These are phyloP conservation scores for Parnassius orleans DNA, from an alignment of 2,888 invertebrate genomes.

Conservation along the genomic window DNA sequence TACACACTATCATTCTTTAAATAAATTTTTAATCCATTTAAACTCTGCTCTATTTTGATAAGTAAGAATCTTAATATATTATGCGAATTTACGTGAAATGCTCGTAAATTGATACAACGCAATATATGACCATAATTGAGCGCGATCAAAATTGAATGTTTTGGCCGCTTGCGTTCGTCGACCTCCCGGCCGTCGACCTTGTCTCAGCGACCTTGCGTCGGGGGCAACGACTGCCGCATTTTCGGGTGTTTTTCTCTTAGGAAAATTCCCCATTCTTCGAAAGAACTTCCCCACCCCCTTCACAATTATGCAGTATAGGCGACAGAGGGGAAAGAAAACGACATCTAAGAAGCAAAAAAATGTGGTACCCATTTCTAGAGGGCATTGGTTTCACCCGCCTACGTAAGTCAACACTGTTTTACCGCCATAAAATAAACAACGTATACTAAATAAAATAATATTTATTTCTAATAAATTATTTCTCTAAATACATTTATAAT, in stretches of 20 bases:
- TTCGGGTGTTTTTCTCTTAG: slow-evolving; percentile 71
- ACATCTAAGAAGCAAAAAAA: slow-evolving; percentile 34
- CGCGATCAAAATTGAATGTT: slow-evolving; percentile 40
- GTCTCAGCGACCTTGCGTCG: slow-evolving; percentile 60
- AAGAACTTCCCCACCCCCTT: slow-evolving; percentile 43
- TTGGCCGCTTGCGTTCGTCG: slow-evolving; percentile 46
- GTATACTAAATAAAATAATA: too few species aligned
- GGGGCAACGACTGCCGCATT: slow-evolving; percentile 61
- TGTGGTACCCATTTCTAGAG: slow-evolving; percentile 42
- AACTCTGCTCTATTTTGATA: not conserved
- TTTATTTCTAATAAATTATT: too few species aligned
- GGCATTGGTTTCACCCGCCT: slow-evolving; percentile 62
- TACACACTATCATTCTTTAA: too few species aligned
- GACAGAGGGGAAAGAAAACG: slow-evolving; percentile 13
- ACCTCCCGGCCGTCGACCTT: slow-evolving; percentile 61
- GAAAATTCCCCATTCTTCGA: slow-evolving; percentile 57
- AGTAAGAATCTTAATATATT: slow-evolving; percentile 8
- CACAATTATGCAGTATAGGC: slow-evolving; percentile 2
- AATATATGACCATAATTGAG: slow-evolving; percentile 20
- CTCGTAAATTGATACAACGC: slow-evolving; percentile 14
- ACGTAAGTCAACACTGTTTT: slow-evolving; percentile 28
- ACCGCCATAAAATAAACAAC: not conserved
- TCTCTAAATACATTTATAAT: too few species aligned
- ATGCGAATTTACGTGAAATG: slow-evolving; percentile 14
- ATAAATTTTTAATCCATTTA: too few species aligned